Percentiles rank a stretch among this genome's conserved stretches.
These are phyloP conservation scores for Leptinotarsa texana DNA, from an alignment of 1,140 invertebrate genomes.

Conservation along the genomic window DNA sequence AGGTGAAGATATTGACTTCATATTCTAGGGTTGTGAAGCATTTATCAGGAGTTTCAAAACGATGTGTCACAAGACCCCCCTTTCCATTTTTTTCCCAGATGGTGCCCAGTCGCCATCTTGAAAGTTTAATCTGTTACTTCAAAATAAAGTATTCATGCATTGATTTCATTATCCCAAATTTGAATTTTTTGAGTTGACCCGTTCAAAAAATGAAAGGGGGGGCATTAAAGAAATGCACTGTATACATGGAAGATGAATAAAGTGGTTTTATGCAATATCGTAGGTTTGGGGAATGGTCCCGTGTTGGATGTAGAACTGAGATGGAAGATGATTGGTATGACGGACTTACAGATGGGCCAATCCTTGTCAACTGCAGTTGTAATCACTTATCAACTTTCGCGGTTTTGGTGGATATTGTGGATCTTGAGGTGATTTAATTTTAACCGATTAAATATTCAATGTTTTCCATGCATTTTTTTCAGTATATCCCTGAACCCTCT, in stretches of 20 bases:
- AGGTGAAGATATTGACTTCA: no score
- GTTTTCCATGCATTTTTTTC: constrained; percentile 35
- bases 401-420: constrained; percentile 88
- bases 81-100: no score
- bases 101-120: no score
- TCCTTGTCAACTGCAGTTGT: constrained; percentile 92
- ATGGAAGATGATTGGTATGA: constrained; percentile 65
- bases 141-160: no score
- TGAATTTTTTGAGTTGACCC: no score
- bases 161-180: no score
- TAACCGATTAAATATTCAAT: not conserved
- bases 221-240: no score
- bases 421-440: constrained; percentile 71
- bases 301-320: constrained; percentile 84
- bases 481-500: constrained; percentile 82
- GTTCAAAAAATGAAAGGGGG: no score
- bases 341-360: constrained; percentile 52
- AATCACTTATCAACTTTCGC: constrained; percentile 91
- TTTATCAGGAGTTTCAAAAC: no score
- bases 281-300: constrained; percentile 81
- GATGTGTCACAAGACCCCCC: no score
- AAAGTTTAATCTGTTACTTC: no score
- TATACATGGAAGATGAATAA: not conserved
- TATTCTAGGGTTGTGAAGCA: no score
- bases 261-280: constrained; percentile 31